These are phyloP conservation scores for Hemibagrus wyckioides DNA, from an alignment of 2,113 vertebrate genomes.

Conservation along the genomic window DNA sequence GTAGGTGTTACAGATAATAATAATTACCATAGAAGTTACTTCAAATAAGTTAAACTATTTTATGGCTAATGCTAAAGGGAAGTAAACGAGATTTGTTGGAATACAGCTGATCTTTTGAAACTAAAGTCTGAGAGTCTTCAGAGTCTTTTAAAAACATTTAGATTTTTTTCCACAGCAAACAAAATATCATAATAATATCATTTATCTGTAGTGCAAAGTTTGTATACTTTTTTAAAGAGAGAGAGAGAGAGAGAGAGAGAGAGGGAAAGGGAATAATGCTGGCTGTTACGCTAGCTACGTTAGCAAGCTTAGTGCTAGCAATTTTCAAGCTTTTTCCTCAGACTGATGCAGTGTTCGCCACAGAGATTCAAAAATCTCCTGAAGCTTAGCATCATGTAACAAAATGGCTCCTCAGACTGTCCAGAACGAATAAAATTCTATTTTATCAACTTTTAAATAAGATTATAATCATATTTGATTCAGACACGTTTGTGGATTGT, in stretches of 20 bases:
- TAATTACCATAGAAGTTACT: too few species aligned
- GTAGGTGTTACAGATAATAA: too few species aligned
- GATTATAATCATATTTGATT: background rate
- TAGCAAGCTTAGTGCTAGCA: background rate
- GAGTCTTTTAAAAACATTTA: too few species aligned
- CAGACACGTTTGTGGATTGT: background rate
- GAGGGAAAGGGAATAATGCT: background rate
- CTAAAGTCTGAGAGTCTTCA: background rate
- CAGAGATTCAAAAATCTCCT: background rate
- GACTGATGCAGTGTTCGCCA: background rate
- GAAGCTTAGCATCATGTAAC: background rate
- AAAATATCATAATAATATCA: too few species aligned
- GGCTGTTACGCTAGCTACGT: background rate
- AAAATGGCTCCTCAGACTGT: background rate
- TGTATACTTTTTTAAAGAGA: background rate
- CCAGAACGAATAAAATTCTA: background rate
- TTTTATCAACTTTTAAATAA: background rate
- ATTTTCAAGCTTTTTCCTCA: background rate
- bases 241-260: too few species aligned
- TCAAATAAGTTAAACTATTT: background rate
- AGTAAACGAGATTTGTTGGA: background rate
- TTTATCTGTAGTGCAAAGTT: too few species aligned
- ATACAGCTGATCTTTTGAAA: background rate
- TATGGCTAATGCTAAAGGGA: background rate
- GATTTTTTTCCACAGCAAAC: too few species aligned